These are phyloP conservation scores for Urocynchramus pylzowi DNA, from an alignment of 2,113 vertebrate species.

Conservation along the genomic window DNA sequence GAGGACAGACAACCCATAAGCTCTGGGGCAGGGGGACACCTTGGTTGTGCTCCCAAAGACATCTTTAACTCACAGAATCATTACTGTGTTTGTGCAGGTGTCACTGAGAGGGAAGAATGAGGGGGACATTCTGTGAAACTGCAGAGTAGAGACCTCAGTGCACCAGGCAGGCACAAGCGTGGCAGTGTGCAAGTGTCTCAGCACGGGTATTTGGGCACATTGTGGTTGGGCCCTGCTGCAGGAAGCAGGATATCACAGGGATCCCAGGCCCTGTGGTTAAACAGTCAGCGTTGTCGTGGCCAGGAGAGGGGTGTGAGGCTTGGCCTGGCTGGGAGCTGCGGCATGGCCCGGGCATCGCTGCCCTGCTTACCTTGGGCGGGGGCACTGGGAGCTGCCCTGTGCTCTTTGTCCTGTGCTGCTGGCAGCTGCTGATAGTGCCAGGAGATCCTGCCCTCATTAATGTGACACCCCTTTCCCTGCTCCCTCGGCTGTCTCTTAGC, in stretches of 20 bases:
- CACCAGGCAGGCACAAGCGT: background rate
- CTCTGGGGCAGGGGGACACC: background rate
- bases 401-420: background rate
- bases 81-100: background rate
- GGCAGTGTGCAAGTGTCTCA: rapidly evolving
- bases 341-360: rapidly evolving
- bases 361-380: background rate
- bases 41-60: background rate
- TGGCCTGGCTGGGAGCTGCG: background rate
- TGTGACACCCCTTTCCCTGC: background rate
- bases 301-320: background rate
- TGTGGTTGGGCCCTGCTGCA: background rate
- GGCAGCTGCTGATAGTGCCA: background rate
- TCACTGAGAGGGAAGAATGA: background rate
- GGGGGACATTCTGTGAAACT: background rate
- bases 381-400: background rate
- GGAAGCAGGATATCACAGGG: background rate
- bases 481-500: background rate
- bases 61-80: background rate
- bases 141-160: background rate
- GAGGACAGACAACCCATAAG: background rate
- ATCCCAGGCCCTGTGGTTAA: background rate
- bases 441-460: background rate
- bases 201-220: rapidly evolving
- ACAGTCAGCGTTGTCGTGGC: background rate